Conservation (phyloP, 35 echinoderm and acorn worm genomes). For the Amphiura filiformis region DNA sequence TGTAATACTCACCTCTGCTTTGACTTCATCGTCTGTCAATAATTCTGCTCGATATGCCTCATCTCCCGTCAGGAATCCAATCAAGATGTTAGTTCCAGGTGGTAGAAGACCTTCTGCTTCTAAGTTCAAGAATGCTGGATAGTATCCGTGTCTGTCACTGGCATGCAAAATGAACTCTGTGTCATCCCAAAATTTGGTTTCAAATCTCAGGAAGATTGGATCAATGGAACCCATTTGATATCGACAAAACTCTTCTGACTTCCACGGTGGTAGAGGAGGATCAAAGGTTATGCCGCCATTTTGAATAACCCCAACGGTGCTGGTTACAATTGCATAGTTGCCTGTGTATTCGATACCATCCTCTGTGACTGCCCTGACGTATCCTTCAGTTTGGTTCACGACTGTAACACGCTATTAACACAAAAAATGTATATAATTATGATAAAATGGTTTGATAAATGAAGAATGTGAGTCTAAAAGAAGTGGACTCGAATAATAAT, state of each 20-base stretch:
- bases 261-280: conserved; percentile 43
- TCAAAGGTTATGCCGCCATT: conserved; percentile 18
- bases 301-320: conserved; percentile 52
- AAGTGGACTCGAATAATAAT: too few relatives aligned
- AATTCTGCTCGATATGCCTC: background rate
- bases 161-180: conserved; percentile 45
- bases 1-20: background rate
- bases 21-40: background rate
- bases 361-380: conserved; percentile 12
- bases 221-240: conserved; percentile 33
- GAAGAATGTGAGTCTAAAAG: too few relatives aligned
- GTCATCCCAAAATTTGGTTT: conserved; percentile 43
- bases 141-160: conserved; percentile 33
- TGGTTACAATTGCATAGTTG: conserved; percentile 39
- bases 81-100: conserved; percentile 29
- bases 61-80: conserved; percentile 5
- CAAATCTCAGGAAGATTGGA: conserved; percentile 39
- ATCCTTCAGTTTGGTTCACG: conserved; percentile 6
- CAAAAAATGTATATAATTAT: too few relatives aligned
- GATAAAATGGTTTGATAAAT: too few relatives aligned
- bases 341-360: conserved; percentile 35
- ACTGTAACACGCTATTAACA: conserved; percentile 14
- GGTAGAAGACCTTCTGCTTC: conserved; percentile 25
- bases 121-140: conserved; percentile 35
- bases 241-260: conserved; percentile 23